These are phyloP conservation scores for Chrysodeixis includens DNA, from an alignment of 2,888 invertebrate genomes.

Conservation along the genomic window DNA sequence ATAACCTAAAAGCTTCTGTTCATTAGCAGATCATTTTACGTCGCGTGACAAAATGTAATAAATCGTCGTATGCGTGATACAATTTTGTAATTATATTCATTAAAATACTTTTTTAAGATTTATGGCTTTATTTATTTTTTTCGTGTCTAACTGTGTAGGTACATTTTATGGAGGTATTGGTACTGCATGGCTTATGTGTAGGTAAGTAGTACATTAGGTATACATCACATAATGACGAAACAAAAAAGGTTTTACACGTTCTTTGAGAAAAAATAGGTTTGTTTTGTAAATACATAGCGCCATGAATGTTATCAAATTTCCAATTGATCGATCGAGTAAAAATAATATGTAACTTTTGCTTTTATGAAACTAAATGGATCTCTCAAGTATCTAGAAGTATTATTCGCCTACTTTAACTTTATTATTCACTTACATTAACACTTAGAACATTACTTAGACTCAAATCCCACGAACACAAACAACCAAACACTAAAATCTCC, in stretches of 20 bases:
- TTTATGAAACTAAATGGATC: too few species aligned
- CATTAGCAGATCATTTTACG: slow-evolving; percentile 76
- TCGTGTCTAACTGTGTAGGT: slow-evolving; percentile 18
- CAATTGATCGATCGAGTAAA: too few species aligned
- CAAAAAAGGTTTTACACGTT: background rate
- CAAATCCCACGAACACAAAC: slow-evolving; percentile 12
- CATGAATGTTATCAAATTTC: too few species aligned
- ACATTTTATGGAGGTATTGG: slow-evolving; percentile 23
- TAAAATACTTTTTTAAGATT: slow-evolving; percentile 66
- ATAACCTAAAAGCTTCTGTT: slow-evolving; percentile 68
- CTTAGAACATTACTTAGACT: background rate
- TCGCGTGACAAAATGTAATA: slow-evolving; percentile 71
- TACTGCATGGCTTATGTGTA: background rate
- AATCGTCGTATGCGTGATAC: slow-evolving; percentile 72
- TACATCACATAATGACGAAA: background rate
- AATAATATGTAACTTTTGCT: too few species aligned
- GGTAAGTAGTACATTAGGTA: slow-evolving; percentile 1
- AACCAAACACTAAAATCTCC: slow-evolving; percentile 31
- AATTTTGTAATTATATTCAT: slow-evolving; percentile 70
- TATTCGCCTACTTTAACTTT: background rate
- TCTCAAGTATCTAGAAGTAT: too few species aligned
- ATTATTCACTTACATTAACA: background rate
- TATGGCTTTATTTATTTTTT: slow-evolving; percentile 67
- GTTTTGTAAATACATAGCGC: too few species aligned
- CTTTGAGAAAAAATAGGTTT: background rate